These are phyloP conservation scores for Microctonus brassicae DNA, from an alignment of 2,888 invertebrate genomes.

Conservation along the genomic window DNA sequence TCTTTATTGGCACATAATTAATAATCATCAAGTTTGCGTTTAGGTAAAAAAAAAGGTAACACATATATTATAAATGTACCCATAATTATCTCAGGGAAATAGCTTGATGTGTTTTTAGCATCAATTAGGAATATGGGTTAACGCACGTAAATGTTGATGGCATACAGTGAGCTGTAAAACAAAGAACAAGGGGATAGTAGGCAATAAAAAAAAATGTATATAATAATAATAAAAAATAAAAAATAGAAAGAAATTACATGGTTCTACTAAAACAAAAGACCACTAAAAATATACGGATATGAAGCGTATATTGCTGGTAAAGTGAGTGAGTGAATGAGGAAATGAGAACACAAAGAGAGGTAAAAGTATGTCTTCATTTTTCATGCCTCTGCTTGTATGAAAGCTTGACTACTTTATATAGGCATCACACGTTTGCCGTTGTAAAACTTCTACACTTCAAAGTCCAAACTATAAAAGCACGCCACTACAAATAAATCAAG, in stretches of 20 bases:
- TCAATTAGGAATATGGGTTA: conserved; percentile 20
- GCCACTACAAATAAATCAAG: neutral
- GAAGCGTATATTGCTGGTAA: neutral
- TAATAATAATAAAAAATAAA: neutral
- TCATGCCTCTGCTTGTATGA: neutral
- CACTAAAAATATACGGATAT: neutral
- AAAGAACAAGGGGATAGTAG: neutral
- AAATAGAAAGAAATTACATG: neutral
- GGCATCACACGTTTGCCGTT: neutral
- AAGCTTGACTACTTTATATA: neutral
- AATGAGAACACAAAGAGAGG: neutral
- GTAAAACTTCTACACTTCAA: neutral
- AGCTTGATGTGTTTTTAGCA: neutral
- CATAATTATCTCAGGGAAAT: conserved; percentile 4
- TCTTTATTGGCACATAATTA: neutral
- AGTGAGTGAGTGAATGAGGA: conserved; percentile 11
- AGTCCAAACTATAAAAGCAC: neutral
- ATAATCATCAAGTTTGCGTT: neutral
- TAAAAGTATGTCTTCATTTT: neutral
- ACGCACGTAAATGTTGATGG: neutral
- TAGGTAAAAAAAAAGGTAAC: neutral
- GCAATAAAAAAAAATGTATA: neutral
- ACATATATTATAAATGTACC: too few species aligned
- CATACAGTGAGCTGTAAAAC: neutral
- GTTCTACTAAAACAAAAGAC: neutral